Percentiles rank a stretch among this genome's conserved stretches.
Evolutionary conservation across 2,113 vertebrate genomes (phyloP).

Genomic region (Hiodon tergisus): DNA sequence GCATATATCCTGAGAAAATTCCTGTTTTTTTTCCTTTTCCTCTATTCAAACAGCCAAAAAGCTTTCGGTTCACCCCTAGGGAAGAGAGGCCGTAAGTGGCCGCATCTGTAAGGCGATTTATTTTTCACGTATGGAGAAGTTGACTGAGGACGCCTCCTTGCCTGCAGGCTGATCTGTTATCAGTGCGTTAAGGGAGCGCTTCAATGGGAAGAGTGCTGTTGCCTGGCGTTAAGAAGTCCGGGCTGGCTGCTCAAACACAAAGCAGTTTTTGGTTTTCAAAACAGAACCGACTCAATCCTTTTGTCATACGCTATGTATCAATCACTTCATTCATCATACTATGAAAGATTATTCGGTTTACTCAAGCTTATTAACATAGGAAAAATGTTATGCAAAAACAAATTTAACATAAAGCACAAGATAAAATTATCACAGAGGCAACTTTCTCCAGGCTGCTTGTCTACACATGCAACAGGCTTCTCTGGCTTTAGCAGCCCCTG

Average conservation of each 20-base stretch:
- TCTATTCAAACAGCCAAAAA: conserved; percentile 14
- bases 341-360: not conserved
- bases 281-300: not conserved
- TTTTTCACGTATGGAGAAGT: conserved; percentile 25
- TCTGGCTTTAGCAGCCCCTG: conserved; percentile 47
- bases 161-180: conserved; percentile 20
- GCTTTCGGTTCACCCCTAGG: conserved; percentile 8
- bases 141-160: conserved; percentile 23
- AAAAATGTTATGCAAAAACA: not conserved
- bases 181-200: conserved; percentile 22
- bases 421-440: not conserved
- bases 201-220: not conserved
- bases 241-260: conserved; percentile 22
- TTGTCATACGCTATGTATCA: not conserved
- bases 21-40: conserved; percentile 4
- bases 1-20: conserved; percentile 11
- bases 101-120: conserved; percentile 23
- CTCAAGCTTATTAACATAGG: not conserved
- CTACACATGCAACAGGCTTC: not conserved
- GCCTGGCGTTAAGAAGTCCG: not conserved
- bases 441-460: not conserved
- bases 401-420: not conserved
- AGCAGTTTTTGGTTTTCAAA: not conserved
- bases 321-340: not conserved
- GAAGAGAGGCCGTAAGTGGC: conserved; percentile 17